phyloP scores from a whole-genome alignment of 1,140 invertebrate genomes.

The Rhopalosiphum maidis region DNA sequence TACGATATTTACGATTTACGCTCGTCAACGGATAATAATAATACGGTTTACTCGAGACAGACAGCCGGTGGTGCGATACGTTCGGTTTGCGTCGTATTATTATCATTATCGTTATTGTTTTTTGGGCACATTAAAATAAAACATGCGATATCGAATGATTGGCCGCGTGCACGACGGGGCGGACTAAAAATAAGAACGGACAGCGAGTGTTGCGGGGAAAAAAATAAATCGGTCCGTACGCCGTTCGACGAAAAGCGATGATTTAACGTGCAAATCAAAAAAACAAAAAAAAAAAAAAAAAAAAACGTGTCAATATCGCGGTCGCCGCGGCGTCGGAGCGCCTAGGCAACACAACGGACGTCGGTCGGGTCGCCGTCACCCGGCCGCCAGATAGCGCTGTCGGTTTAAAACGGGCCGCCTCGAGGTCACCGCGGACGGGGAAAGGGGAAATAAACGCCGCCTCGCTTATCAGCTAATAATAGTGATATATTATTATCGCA shows the following conservation, averaged over 20 bases:
- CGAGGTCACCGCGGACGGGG: not conserved
- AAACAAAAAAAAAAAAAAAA: too few relatives aligned
- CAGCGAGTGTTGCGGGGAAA: not conserved
- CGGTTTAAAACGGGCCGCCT: not conserved
- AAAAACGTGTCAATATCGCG: too few relatives aligned
- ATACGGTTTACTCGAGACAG: not conserved
- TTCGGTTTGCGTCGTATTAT: not conserved
- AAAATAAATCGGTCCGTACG: not conserved
- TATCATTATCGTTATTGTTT: too few relatives aligned
- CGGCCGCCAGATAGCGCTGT: not conserved
- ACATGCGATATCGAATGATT: not conserved
- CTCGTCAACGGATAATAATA: not conserved
- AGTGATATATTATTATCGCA: not conserved
- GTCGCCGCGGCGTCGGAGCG: not conserved
- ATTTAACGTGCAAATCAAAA: not conserved
- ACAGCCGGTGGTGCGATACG: not conserved
- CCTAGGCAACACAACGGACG: not conserved
- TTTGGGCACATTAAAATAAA: not conserved
- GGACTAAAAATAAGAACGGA: not conserved
- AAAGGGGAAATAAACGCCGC: not conserved
- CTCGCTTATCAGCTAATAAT: not conserved
- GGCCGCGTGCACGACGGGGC: not conserved
- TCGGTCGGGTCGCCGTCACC: not conserved
- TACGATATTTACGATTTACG: not conserved
- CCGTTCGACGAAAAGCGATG: not conserved